These are phyloP conservation scores for Sycon ciliatum DNA, from an alignment of 37 sponge, comb jelly and placozoan genomes.

Conservation along the genomic window DNA sequence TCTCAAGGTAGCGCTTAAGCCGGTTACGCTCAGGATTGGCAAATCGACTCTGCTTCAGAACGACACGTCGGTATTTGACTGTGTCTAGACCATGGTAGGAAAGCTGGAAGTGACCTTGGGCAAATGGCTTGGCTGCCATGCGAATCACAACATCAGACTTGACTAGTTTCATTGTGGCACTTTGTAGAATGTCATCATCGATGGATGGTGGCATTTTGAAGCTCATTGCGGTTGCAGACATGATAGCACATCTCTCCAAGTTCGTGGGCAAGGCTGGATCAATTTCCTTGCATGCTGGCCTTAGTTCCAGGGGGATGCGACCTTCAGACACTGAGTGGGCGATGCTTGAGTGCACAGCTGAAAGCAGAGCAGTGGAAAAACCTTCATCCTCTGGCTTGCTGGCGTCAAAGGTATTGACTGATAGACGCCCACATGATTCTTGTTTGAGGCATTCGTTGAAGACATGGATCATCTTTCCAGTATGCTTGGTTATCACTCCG, in stretches of 20 bases:
- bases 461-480: constrained; percentile 62
- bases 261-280: too few species aligned
- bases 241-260: too few species aligned
- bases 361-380: too few species aligned
- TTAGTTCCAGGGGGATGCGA: too few species aligned
- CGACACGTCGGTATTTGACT: constrained; percentile 17
- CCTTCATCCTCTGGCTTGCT: constrained; percentile 31
- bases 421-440: constrained; percentile 30
- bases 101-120: constrained; percentile 38
- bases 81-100: constrained; percentile 45
- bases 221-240: too few species aligned
- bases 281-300: too few species aligned
- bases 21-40: constrained; percentile 13
- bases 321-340: too few species aligned
- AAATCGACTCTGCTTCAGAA: constrained; percentile 41
- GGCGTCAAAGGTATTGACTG: constrained; percentile 59
- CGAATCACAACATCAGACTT: too few species aligned
- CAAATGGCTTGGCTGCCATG: constrained; percentile 55
- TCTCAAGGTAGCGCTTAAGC: constrained; percentile 39
- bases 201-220: too few species aligned
- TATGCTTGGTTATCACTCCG: constrained; percentile 49
- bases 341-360: too few species aligned
- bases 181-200: too few species aligned
- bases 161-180: too few species aligned
- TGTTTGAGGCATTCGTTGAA: constrained; percentile 45